phyloP scores from a whole-genome alignment of 2,797 vertebrate genomes.

The Vespertilio murinus region DNA sequence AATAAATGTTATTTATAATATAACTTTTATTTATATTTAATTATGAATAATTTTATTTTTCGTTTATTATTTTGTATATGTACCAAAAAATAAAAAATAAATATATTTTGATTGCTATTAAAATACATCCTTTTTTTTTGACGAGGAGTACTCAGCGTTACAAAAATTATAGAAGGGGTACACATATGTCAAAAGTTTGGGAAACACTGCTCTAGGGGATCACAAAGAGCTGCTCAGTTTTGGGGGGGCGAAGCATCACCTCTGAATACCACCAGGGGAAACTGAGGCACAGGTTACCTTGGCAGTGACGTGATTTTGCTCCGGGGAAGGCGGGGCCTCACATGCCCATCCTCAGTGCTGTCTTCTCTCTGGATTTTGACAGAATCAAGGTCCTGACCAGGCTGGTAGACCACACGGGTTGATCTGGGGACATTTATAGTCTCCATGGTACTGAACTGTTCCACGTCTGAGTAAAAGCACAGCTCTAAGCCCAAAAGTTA shows the following conservation, averaged over 20 bases:
- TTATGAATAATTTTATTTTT: too few species aligned
- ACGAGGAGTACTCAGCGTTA: too few species aligned
- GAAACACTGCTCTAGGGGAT: background rate
- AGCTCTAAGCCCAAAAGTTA: background rate
- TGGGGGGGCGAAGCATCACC: too few species aligned
- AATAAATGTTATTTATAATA: too few species aligned
- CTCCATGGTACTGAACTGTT: background rate
- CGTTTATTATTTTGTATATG: too few species aligned
- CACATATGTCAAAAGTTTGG: too few species aligned
- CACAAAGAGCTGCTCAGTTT: background rate
- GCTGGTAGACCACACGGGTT: rapidly evolving
- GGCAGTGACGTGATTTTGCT: rapidly evolving
- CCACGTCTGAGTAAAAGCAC: background rate
- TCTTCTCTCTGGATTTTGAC: background rate
- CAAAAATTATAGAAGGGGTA: too few species aligned
- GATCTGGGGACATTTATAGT: background rate
- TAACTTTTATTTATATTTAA: too few species aligned
- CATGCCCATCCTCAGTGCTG: rapidly evolving
- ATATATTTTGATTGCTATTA: too few species aligned
- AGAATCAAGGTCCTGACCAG: rapidly evolving
- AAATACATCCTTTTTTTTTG: too few species aligned
- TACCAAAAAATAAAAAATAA: too few species aligned
- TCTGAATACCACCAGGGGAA: background rate
- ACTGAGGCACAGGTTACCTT: background rate
- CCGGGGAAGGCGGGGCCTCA: background rate